A percentile compares a stretch with the other conserved stretches of the same genome.
phyloP scores from a whole-genome alignment of 2,797 vertebrate genomes.

The Tinamus major region DNA sequence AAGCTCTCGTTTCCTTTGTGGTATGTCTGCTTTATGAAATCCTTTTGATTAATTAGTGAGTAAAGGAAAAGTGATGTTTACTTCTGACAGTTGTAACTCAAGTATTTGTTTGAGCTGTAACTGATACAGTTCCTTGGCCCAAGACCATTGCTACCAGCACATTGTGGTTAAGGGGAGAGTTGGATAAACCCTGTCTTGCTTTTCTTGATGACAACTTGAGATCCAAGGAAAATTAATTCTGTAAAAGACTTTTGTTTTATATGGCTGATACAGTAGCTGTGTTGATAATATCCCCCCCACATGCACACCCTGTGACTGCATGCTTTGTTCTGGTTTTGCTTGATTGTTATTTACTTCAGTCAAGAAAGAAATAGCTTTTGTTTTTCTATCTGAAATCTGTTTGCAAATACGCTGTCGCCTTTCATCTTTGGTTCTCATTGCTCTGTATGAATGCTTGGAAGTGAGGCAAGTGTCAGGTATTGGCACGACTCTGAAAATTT shows the following conservation, averaged over 20 bases:
- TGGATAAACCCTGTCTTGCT: neutral
- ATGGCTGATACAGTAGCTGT: neutral
- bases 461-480: neutral
- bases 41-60: neutral
- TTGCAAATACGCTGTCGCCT: neutral
- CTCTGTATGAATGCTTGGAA: neutral
- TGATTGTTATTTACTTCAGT: neutral
- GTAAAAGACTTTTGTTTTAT: no score
- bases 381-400: neutral
- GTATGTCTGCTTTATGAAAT: neutral
- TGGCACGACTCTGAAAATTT: neutral
- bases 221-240: neutral
- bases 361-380: neutral
- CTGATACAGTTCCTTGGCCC: neutral
- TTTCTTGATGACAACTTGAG: neutral
- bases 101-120: neutral
- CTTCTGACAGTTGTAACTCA: neutral
- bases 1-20: neutral
- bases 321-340: neutral
- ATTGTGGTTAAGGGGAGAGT: neutral
- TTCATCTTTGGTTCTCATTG: conserved; percentile 3
- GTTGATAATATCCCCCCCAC: neutral
- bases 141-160: neutral
- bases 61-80: neutral
- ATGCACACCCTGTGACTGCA: no score